Evolutionary conservation across 1,140 invertebrate species (phyloP).

Genomic region (Drosophila setifemur): DNA sequence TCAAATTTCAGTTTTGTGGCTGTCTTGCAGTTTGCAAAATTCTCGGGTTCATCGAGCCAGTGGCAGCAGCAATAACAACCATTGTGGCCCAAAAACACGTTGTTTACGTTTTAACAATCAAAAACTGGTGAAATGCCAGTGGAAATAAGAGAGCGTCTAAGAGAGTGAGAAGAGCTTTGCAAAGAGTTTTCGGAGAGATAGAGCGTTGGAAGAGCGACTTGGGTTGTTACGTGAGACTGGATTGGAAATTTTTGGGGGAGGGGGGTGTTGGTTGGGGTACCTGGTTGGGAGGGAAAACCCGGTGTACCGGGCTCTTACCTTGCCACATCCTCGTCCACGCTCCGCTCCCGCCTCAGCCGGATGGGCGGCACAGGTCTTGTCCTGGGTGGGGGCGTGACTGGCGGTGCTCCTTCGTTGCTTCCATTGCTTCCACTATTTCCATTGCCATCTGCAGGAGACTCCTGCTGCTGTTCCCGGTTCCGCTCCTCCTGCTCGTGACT

Average conservation of each 20-base stretch:
- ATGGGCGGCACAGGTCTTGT: conserved; percentile 60
- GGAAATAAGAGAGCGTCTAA: neutral
- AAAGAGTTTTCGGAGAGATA: neutral
- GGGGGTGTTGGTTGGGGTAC: conserved; percentile 7
- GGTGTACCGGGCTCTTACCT: conserved; percentile 44
- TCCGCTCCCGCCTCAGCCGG: conserved; percentile 54
- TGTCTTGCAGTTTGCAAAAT: conserved; percentile 56
- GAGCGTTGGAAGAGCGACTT: neutral
- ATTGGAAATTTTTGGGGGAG: conserved; percentile 37
- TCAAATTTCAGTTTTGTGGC: conserved; percentile 52
- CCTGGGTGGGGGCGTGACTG: conserved; percentile 11
- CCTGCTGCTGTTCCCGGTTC: conserved; percentile 3
- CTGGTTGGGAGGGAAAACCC: conserved; percentile 16
- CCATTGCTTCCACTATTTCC: no score
- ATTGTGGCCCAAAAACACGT: conserved; percentile 57
- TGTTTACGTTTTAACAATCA: conserved; percentile 72
- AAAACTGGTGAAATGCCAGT: conserved; percentile 54
- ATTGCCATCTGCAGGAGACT: conserved; percentile 20
- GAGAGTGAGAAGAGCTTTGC: neutral
- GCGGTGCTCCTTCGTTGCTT: neutral
- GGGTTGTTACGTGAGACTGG: conserved; percentile 22
- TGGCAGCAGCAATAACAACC: conserved; percentile 12
- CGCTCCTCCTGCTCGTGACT: no score
- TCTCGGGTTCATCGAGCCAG: conserved; percentile 47
- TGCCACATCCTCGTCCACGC: conserved; percentile 68